Percentiles rank a stretch among this genome's conserved stretches.
Conservation (phyloP, 2,797 vertebrate genomes). For the Natrix natrix region DNA sequence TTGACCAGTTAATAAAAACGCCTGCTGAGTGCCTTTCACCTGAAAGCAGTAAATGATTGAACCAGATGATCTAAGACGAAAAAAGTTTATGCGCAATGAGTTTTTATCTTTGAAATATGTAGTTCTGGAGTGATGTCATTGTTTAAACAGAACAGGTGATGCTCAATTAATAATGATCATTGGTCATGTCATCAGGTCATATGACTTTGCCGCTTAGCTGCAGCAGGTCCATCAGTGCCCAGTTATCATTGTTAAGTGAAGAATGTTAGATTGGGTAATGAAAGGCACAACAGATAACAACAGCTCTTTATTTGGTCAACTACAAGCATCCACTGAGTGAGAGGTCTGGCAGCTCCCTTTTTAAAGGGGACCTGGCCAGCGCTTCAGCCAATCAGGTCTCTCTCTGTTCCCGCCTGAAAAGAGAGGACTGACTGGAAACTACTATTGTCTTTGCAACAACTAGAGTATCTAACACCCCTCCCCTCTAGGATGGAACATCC, state of each 20-base stretch:
- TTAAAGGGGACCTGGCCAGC: too few relatives aligned
- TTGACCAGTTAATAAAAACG: not conserved
- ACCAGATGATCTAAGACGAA: not conserved
- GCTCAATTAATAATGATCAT: not conserved
- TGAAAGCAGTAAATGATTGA: not conserved
- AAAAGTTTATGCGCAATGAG: not conserved
- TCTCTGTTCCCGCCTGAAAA: too few relatives aligned
- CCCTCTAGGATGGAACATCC: too few relatives aligned
- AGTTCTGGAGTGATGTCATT: not conserved
- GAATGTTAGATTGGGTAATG: too few relatives aligned
- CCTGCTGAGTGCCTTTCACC: not conserved
- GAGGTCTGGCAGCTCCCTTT: too few relatives aligned
- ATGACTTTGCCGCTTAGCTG: not conserved
- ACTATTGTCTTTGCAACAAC: too few relatives aligned
- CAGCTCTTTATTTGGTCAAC: too few relatives aligned
- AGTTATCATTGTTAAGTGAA: not conserved
- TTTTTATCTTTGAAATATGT: not conserved
- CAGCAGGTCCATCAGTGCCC: not conserved
- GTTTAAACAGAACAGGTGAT: not conserved
- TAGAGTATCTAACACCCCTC: too few relatives aligned
- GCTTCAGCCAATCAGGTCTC: too few relatives aligned
- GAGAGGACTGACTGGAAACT: too few relatives aligned
- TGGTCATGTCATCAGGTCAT: not conserved
- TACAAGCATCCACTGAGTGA: too few relatives aligned
- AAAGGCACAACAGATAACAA: too few relatives aligned